These are phyloP conservation scores for Drosophila melanogaster DNA, from an alignment of 1,140 invertebrate genomes.

Conservation along the genomic window Release_6_plus_ISO1_MT NC_004354.4:732501-733000, in stretches of 20 bases:
- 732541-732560: slow-evolving; percentile 63
- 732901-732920: neutral
- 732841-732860: slow-evolving; percentile 17
- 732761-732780: neutral
- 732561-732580: slow-evolving; percentile 12
- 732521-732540: slow-evolving; percentile 10
- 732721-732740: slow-evolving; percentile 31
- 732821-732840: slow-evolving; percentile 43
- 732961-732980: slow-evolving; percentile 36
- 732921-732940: slow-evolving; percentile 54
- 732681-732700: slow-evolving; percentile 19
- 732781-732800: slow-evolving; percentile 5
- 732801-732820: slow-evolving; percentile 52
- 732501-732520: neutral
- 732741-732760: slow-evolving; percentile 1
- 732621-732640: slow-evolving; percentile 61
- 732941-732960: slow-evolving; percentile 18
- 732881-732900: slow-evolving; percentile 40
- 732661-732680: slow-evolving; percentile 72
- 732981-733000: slow-evolving; percentile 42
- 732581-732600: neutral
- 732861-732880: slow-evolving; percentile 68
- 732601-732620: slow-evolving; percentile 35
- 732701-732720: slow-evolving; percentile 7
- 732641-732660: slow-evolving; percentile 81